Conservation (phyloP, 2,888 invertebrate species). For the Tenthredo livida region DNA sequence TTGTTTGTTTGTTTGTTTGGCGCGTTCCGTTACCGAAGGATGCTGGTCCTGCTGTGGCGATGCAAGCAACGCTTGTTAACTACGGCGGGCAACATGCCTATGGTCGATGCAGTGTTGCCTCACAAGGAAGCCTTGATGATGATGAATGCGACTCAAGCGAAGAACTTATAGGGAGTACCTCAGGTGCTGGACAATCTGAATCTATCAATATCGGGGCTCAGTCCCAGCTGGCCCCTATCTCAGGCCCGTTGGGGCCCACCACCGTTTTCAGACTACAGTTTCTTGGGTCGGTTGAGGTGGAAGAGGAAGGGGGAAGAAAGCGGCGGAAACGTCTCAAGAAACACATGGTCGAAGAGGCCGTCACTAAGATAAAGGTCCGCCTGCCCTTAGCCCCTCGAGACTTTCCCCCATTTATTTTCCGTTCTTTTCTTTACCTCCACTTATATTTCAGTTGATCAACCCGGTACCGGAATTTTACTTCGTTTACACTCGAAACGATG, state of each 20-base stretch:
- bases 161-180: constrained; percentile 75
- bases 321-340: constrained; percentile 90
- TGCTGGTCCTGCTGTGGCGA: constrained; percentile 68
- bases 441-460: constrained; percentile 28
- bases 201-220: constrained; percentile 63
- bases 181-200: constrained; percentile 71
- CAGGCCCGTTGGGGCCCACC: constrained; percentile 71
- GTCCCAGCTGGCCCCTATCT: constrained; percentile 73
- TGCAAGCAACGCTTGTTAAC: constrained; percentile 76
- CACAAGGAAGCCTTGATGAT: constrained; percentile 76
- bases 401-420: constrained; percentile 4
- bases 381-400: constrained; percentile 53
- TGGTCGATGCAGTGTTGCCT: constrained; percentile 75
- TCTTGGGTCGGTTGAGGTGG: constrained; percentile 92
- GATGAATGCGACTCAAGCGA: constrained; percentile 77
- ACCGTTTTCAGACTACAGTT: constrained; percentile 91
- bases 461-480: constrained; percentile 11
- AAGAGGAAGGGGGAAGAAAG: constrained; percentile 86
- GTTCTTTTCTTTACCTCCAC: constrained; percentile 13
- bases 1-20: constrained; percentile 76
- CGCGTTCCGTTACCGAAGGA: constrained; percentile 74
- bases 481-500: background rate
- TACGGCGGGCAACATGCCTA: constrained; percentile 75
- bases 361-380: constrained; percentile 91
- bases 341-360: constrained; percentile 93